Percentiles rank a stretch among this genome's conserved stretches.
phyloP scores from a whole-genome alignment of 2,113 vertebrate genomes.

The Diphyllodes magnificus region DNA sequence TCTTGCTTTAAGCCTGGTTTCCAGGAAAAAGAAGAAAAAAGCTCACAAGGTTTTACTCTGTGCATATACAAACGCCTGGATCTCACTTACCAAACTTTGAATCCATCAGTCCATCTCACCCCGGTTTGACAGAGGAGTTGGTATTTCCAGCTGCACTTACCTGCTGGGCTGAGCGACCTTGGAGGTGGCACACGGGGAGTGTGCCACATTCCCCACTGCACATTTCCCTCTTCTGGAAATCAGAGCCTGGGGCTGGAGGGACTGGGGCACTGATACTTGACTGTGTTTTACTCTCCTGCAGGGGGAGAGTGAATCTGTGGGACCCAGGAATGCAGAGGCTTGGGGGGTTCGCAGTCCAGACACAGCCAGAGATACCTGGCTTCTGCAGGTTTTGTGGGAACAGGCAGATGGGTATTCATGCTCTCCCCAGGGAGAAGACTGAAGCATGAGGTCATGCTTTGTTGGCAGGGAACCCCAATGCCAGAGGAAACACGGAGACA shows the following conservation, averaged over 20 bases:
- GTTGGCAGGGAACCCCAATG: not conserved
- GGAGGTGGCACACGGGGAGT: not conserved
- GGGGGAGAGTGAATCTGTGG: not conserved
- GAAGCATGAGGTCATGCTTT: not conserved
- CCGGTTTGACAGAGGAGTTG: not conserved
- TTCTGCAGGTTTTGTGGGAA: not conserved
- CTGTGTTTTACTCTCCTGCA: rapidly evolving
- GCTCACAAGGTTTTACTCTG: rapidly evolving
- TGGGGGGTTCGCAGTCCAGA: rapidly evolving
- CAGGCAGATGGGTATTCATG: not conserved
- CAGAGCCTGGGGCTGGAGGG: not conserved
- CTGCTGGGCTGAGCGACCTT: not conserved
- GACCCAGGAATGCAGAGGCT: not conserved
- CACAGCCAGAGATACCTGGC: not conserved
- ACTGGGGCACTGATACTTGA: not conserved
- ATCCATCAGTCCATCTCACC: not conserved
- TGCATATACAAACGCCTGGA: not conserved
- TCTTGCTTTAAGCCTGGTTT: not conserved
- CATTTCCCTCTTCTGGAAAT: not conserved
- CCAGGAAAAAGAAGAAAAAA: too few species aligned
- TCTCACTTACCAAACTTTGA: not conserved
- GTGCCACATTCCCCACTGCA: rapidly evolving
- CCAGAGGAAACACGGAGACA: not conserved
- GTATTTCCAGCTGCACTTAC: not conserved
- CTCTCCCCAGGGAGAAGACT: not conserved